Percentiles rank a stretch among this genome's conserved stretches.
Evolutionary conservation across 2,888 invertebrate species (phyloP).

Genomic region (Proisotoma minuta): DNA sequence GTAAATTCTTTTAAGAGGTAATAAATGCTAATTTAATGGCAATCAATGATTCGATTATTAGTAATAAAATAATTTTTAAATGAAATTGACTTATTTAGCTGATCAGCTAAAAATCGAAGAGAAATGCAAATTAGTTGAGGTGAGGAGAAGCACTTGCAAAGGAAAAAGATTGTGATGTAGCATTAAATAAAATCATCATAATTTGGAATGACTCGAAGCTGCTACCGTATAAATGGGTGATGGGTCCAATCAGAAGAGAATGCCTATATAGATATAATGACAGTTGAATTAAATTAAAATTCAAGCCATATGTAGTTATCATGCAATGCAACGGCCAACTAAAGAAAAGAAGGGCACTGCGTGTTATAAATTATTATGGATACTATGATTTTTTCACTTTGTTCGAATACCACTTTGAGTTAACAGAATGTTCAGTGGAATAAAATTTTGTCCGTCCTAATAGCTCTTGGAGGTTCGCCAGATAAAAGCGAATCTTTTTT

Average conservation of each 20-base stretch:
- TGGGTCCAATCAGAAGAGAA: not conserved
- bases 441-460: constrained; percentile 21
- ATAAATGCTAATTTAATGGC: too few species aligned
- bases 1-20: too few species aligned
- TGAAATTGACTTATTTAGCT: too few species aligned
- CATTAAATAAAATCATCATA: constrained; percentile 4
- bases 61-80: too few species aligned
- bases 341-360: constrained; percentile 3
- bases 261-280: not conserved
- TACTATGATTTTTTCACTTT: constrained; percentile 23
- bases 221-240: not conserved
- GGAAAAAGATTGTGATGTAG: too few species aligned
- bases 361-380: constrained; percentile 28
- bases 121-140: constrained; percentile 3
- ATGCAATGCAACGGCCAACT: constrained; percentile 4
- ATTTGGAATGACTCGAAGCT: not conserved
- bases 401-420: not conserved
- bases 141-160: not conserved
- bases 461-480: constrained; percentile 23
- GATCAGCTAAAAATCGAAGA: not conserved
- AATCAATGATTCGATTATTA: too few species aligned
- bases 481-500: constrained; percentile 21
- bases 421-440: constrained; percentile 8
- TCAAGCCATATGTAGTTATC: constrained; percentile 14
- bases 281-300: constrained; percentile 3